Conservation (phyloP, 2,888 invertebrate species). For the Nysson spinosus region DNA sequence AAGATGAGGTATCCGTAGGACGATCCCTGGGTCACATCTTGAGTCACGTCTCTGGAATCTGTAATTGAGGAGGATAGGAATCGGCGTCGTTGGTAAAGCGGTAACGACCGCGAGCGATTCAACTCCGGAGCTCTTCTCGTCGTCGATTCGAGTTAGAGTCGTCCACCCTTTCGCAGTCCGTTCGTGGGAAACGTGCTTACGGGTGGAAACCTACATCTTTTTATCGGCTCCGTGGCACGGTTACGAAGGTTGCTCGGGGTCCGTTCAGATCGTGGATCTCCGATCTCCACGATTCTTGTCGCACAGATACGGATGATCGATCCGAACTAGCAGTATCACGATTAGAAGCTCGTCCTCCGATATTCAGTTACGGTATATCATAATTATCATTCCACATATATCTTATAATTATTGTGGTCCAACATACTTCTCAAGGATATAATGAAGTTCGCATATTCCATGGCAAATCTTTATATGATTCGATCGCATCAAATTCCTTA, state of each 20-base stretch:
- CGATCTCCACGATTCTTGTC: slow-evolving; percentile 29
- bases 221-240: slow-evolving; percentile 32
- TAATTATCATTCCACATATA: no score
- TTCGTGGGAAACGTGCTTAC: slow-evolving; percentile 56
- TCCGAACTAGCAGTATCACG: slow-evolving; percentile 7
- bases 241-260: slow-evolving; percentile 7
- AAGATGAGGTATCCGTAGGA: slow-evolving; percentile 42
- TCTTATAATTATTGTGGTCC: no score
- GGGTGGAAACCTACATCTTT: slow-evolving; percentile 49
- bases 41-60: slow-evolving; percentile 62
- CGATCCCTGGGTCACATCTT: slow-evolving; percentile 49
- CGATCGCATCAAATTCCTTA: no score
- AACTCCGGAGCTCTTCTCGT: slow-evolving; percentile 27
- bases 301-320: slow-evolving; percentile 18
- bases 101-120: slow-evolving; percentile 52
- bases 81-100: slow-evolving; percentile 55
- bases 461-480: no score
- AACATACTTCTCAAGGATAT: no score
- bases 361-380: no score
- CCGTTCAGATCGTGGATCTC: slow-evolving; percentile 38
- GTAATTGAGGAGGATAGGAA: slow-evolving; percentile 64
- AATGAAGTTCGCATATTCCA: no score
- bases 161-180: slow-evolving; percentile 44
- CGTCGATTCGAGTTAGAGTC: slow-evolving; percentile 32
- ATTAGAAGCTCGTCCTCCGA: neutral